Base-by-base conservation (phyloP, 1,140 invertebrate species). In the Tetragnatha versicolor region DNA sequence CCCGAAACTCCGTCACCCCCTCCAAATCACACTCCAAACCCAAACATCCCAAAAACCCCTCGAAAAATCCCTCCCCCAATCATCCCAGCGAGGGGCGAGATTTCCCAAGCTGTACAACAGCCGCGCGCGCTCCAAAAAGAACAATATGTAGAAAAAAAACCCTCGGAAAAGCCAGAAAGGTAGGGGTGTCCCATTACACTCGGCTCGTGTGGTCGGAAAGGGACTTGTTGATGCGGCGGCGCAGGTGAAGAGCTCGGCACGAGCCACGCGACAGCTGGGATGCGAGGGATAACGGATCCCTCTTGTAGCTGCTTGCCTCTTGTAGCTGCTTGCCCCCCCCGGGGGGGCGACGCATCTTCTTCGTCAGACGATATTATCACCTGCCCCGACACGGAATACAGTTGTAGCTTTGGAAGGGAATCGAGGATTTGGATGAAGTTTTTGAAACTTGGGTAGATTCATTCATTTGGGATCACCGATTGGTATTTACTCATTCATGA, bases 181-280 rank as follows among this genome's bases (percentile, higher is more conserved):
- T n/a, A n/a, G n/a, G n/a, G n/a, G n/a, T n/a, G n/a, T n/a, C n/a
- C n/a, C n/a, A n/a, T n/a, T n/a, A n/a, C n/a, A n/a, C n/a, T n/a
- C 7, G 39, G 39, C 7, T 14, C 14, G 49, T 22, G 9, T 6
- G 25, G 20, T 22, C 1, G 49, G 20, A n/a, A 22, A 22, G 7
- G n/a, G n/a, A 51, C 25, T 51, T 20, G 25, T 20, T 51, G 49
- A 20, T 51, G 14, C 10, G 25, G 9, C 35, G 3, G 39, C 70
- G 70, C 70, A 75, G 70, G 70, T 75, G 70, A 75, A 75, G 63
- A 61, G 17, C 29, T 6, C 33, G 39, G 39, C 55, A 61, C 70
- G 58, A 61, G 55, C 39, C 53, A n/a, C 39, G 17, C 42, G 42
- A 75, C 70, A 75, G 70, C 70, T 75, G 70, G n/a, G 35, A 45